Evolutionary conservation across 2,113 vertebrate species (phyloP), one percentile per base, ranked within the genome.

Genomic region (Pholis gunnellus): DNA sequence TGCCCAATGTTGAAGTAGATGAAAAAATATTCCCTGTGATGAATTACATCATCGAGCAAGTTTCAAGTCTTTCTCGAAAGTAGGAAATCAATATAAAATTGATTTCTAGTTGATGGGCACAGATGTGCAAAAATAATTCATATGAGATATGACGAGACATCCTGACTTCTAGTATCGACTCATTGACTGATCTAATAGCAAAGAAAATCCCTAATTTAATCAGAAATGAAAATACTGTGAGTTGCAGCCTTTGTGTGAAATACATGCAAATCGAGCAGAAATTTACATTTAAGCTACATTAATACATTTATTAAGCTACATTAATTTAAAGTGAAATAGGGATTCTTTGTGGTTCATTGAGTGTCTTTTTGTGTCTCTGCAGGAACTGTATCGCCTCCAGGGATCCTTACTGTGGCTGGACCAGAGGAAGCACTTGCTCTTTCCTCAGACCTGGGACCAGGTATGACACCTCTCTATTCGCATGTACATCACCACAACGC

Each of bases 331-430:
- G 56, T 72, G 17, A n/a, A 66, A 59, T 18, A 4, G 1, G 15
- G 72, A 60, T 67, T 20, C 0, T 66, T 64, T 42, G 9, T 15
- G 6, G n/a, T 84, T 72, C n/a, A 67, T 36, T 52, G 52, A 66
- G 52, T 79, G 4, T 27, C 7, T 68, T 6, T 73, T 9, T 66
- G 6, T 82, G 22, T 77, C 25, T 75, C 31, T 86, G 74, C 84
- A 99, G 98, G 94, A 98, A 94, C 93, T 99, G 98, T 71, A 95
- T 99, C 0, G 96, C 96, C 78, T 97, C 97, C 75, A 96, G 96
- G 81, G 98, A 99, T 72, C 98, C 98, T 0, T 99, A 99, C 92
- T 99, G 98, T 0, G 98, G 97, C 50, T 99, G 98, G 98, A 96
- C 97, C 0, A 86, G 95, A 0, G 97, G 97, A 27, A 97, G 97